phyloP scores from a whole-genome alignment of 2,888 invertebrate species.

The Nycteola revayana region DNA sequence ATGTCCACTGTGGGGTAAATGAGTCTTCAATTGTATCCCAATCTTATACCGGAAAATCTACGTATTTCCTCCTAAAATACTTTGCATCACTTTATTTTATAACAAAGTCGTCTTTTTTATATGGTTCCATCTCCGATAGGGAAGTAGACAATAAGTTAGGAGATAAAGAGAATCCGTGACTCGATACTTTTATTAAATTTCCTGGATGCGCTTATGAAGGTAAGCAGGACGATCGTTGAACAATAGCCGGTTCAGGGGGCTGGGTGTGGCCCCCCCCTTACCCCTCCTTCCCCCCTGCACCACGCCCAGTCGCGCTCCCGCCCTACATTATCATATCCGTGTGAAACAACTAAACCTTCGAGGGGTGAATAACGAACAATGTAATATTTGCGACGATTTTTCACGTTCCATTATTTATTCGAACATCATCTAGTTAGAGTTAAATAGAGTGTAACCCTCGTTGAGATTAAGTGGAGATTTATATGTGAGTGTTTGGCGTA shows the following conservation, averaged over 20 bases:
- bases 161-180: slow-evolving; percentile 48
- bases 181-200: slow-evolving; percentile 57
- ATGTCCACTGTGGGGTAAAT: too few species aligned
- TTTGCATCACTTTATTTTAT: too few species aligned
- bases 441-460: slow-evolving; percentile 64
- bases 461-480: slow-evolving; percentile 65
- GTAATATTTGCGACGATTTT: slow-evolving; percentile 66
- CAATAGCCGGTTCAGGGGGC: slow-evolving; percentile 55
- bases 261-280: slow-evolving; percentile 51
- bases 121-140: slow-evolving; percentile 13
- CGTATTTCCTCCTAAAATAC: too few species aligned
- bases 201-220: slow-evolving; percentile 58
- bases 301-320: slow-evolving; percentile 65
- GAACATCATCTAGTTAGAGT: slow-evolving; percentile 53
- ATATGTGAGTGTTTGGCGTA: slow-evolving; percentile 51
- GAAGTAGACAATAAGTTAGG: slow-evolving; percentile 18
- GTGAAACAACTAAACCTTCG: slow-evolving; percentile 60
- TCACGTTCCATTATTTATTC: slow-evolving; percentile 60
- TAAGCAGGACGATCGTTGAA: slow-evolving; percentile 49
- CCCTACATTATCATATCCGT: slow-evolving; percentile 60
- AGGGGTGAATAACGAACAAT: slow-evolving; percentile 66
- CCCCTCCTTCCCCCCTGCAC: slow-evolving; percentile 34
- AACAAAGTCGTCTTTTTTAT: too few species aligned
- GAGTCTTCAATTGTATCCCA: too few species aligned
- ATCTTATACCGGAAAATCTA: too few species aligned